phyloP scores from a whole-genome alignment of 2,113 vertebrate species.

The Sorex araneus region DNA sequence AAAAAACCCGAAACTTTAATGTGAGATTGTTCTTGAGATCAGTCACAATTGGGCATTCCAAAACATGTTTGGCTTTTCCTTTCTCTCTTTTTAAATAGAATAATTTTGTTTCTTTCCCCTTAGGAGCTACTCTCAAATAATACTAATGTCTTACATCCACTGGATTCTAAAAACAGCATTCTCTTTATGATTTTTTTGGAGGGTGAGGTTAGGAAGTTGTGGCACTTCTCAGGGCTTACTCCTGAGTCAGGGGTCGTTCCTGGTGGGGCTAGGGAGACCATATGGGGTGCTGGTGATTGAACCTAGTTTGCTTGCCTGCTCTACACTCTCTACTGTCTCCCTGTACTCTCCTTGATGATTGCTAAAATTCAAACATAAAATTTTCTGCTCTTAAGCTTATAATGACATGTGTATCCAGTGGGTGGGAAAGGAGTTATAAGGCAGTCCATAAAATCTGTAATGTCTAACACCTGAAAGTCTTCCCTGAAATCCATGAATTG shows the following conservation, averaged over 20 bases:
- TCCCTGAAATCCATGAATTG: background rate
- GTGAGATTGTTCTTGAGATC: background rate
- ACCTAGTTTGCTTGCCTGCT: no score
- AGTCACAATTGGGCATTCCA: background rate
- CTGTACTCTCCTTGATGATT: background rate
- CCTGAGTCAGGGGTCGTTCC: no score
- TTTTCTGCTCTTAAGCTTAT: slow-evolving; percentile 5
- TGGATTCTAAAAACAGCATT: background rate
- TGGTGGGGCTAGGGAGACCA: no score
- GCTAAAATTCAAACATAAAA: background rate
- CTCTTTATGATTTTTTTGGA: background rate
- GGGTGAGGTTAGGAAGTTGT: no score
- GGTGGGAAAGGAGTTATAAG: background rate
- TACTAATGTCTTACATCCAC: background rate
- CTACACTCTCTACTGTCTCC: no score
- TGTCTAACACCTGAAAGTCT: background rate
- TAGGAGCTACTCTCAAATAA: background rate
- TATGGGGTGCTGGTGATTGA: no score
- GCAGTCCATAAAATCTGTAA: background rate
- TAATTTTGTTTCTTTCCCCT: background rate
- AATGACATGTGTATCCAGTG: background rate
- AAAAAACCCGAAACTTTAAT: background rate
- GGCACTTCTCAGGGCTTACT: no score
- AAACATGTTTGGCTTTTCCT: background rate
- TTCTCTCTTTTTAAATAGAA: background rate